These are phyloP conservation scores for Lineus longissimus DNA, from an alignment of 1,140 invertebrate genomes.

Conservation along the genomic window DNA sequence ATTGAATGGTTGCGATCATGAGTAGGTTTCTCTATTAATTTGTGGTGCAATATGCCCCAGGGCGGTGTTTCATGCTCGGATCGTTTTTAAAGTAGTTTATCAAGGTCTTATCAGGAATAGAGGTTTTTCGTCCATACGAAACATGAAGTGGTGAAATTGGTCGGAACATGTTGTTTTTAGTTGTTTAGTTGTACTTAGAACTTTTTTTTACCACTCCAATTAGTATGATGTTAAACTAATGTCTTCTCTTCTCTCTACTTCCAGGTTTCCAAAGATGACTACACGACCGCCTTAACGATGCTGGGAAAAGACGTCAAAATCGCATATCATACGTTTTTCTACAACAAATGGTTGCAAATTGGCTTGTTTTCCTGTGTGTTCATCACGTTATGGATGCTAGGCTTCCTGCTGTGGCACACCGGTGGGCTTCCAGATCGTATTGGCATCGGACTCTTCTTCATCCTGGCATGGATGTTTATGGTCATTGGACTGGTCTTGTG, in stretches of 20 bases:
- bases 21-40: too few relatives aligned
- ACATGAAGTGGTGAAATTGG: too few relatives aligned
- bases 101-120: too few relatives aligned
- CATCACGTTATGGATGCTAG: background rate
- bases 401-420: background rate
- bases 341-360: slow-evolving; percentile 7
- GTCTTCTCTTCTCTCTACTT: background rate
- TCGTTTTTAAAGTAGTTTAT: too few relatives aligned
- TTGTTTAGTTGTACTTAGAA: too few relatives aligned
- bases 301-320: slow-evolving; percentile 2
- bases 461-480: slow-evolving; percentile 4
- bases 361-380: background rate
- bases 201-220: too few relatives aligned
- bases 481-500: background rate
- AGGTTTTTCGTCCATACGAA: too few relatives aligned
- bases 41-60: too few relatives aligned
- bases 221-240: too few relatives aligned
- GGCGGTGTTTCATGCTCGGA: too few relatives aligned
- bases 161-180: too few relatives aligned
- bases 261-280: background rate
- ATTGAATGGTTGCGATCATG: too few relatives aligned
- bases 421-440: slow-evolving; percentile 1
- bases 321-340: slow-evolving; percentile 1
- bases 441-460: slow-evolving; percentile 5
- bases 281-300: background rate